These are phyloP conservation scores for Lytechinus pictus DNA, from an alignment of 35 echinoderm and acorn worm species.

Conservation along the genomic window DNA sequence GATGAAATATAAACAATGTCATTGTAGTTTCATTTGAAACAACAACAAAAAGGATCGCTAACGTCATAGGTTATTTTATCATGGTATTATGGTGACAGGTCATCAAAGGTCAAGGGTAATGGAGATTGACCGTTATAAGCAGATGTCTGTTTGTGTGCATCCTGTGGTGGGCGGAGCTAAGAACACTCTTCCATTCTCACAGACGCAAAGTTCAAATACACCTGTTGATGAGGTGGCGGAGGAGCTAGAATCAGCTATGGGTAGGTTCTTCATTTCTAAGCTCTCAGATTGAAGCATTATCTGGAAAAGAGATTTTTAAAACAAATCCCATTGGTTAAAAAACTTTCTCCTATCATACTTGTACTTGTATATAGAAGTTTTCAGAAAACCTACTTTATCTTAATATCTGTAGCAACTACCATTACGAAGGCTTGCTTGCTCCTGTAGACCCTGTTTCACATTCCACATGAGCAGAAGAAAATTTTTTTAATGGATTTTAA, in stretches of 20 bases:
- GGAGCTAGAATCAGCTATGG: background rate
- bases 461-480: no score
- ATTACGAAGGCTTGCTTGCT: no score
- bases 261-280: constrained; percentile 58
- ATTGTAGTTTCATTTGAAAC: background rate
- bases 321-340: background rate
- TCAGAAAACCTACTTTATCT: no score
- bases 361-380: no score
- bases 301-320: background rate
- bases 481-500: no score
- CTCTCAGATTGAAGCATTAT: constrained; percentile 60
- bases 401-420: no score
- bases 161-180: constrained; percentile 59
- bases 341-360: no score
- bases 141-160: constrained; percentile 49
- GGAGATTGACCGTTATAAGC: constrained; percentile 30
- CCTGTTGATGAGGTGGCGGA: background rate
- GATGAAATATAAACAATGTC: background rate
- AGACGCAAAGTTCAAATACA: constrained; percentile 71
- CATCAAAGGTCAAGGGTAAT: background rate
- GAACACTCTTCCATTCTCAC: constrained; percentile 69
- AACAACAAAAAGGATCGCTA: background rate
- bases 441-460: no score
- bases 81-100: background rate
- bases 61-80: background rate